These are phyloP conservation scores for Harpagifer antarcticus DNA, from an alignment of 2,797 vertebrate genomes.

Conservation along the genomic window DNA sequence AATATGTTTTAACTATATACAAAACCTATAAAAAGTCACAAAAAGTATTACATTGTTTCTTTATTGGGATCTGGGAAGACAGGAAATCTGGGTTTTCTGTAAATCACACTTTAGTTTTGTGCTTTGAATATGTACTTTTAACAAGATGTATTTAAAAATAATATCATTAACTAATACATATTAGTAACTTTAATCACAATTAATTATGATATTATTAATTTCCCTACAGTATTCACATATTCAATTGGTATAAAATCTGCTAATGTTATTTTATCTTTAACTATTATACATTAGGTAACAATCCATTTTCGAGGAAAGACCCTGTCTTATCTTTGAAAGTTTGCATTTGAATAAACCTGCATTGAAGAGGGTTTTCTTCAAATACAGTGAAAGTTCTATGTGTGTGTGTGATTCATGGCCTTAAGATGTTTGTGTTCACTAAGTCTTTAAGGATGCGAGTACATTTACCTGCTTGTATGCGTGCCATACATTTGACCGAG, in stretches of 20 bases:
- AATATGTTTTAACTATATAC: not conserved
- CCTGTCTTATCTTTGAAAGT: slow-evolving; percentile 6
- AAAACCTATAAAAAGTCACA: slow-evolving; percentile 14
- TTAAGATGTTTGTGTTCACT: slow-evolving; percentile 17
- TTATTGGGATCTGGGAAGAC: slow-evolving; percentile 4
- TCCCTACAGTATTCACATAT: not conserved
- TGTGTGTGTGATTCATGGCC: slow-evolving; percentile 4
- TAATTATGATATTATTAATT: slow-evolving; percentile 1
- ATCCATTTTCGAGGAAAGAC: not conserved
- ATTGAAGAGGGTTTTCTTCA: slow-evolving; percentile 9
- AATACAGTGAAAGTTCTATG: not conserved
- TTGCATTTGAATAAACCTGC: not conserved
- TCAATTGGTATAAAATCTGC: not conserved
- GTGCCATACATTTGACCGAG: slow-evolving; percentile 19
- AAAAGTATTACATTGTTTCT: slow-evolving; percentile 5
- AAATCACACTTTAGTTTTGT: not conserved
- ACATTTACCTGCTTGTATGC: not conserved
- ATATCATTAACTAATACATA: not conserved
- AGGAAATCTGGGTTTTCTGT: not conserved
- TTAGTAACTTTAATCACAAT: not conserved
- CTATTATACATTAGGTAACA: not conserved
- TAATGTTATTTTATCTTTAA: not conserved
- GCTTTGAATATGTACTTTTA: too few species aligned
- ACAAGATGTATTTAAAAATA: too few species aligned
- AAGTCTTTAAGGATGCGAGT: not conserved